These are phyloP conservation scores for Campoletis raptor DNA, from an alignment of 2,888 invertebrate species.

Conservation along the genomic window DNA sequence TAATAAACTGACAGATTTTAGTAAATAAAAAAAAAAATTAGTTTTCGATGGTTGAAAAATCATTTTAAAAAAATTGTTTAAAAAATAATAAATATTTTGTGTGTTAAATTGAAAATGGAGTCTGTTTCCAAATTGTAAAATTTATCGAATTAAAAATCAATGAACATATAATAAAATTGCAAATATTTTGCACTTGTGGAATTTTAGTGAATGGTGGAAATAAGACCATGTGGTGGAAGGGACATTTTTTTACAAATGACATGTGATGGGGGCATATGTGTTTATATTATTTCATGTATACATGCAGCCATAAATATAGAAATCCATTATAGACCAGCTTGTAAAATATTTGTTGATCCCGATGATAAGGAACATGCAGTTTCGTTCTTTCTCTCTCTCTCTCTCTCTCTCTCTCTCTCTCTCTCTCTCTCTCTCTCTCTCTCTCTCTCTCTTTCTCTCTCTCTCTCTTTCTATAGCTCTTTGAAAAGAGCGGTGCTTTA, in stretches of 20 bases:
- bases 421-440: not conserved
- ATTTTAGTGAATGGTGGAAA: not conserved
- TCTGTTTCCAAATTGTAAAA: too few relatives aligned
- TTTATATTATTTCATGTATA: not conserved
- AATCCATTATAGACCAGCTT: conserved; percentile 73
- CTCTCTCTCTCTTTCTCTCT: not conserved
- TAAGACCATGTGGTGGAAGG: not conserved
- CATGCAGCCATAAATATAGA: conserved; percentile 76
- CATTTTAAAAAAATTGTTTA: too few relatives aligned
- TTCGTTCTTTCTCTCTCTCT: conserved; percentile 20
- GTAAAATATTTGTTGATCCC: conserved; percentile 81
- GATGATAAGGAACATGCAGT: conserved; percentile 63
- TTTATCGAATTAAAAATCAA: too few relatives aligned
- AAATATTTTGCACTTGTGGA: not conserved
- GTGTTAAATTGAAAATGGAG: too few relatives aligned
- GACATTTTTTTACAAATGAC: conserved; percentile 1
- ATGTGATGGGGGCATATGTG: conserved; percentile 5
- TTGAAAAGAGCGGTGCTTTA: conserved; percentile 31
- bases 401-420: too few relatives aligned
- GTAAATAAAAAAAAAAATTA: too few relatives aligned
- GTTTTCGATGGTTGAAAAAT: too few relatives aligned
- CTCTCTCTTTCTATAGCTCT: conserved; percentile 23
- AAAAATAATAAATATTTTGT: too few relatives aligned
- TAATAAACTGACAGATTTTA: too few relatives aligned
- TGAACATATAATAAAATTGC: not conserved